phyloP scores from a whole-genome alignment of 2,113 vertebrate species.

The Sander vitreus region DNA sequence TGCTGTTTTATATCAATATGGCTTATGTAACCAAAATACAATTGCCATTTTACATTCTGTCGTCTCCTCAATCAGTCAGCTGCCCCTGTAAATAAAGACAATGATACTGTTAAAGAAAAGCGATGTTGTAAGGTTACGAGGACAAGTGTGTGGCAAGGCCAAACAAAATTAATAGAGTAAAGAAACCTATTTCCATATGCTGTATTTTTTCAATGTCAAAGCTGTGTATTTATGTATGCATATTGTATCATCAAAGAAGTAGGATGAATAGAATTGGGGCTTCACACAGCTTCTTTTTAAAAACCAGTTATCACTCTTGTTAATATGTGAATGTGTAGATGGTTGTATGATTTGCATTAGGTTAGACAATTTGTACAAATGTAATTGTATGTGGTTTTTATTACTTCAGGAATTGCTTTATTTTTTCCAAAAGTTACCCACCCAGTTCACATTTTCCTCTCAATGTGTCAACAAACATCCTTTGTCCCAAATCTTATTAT shows the following conservation, averaged over 20 bases:
- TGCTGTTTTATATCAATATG: not conserved
- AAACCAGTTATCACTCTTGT: conserved; percentile 36
- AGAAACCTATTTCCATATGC: conserved; percentile 58
- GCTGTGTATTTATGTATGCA: conserved; percentile 49
- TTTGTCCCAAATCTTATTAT: conserved; percentile 2
- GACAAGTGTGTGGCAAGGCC: conserved; percentile 9
- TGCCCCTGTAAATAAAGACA: conserved; percentile 39
- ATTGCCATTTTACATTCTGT: not conserved
- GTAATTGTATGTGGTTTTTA: conserved; percentile 45
- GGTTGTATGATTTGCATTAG: conserved; percentile 57
- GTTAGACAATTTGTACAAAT: conserved; percentile 55
- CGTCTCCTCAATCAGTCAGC: not conserved
- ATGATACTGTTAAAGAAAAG: conserved; percentile 23
- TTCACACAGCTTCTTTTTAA: conserved; percentile 25
- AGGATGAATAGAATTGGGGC: conserved; percentile 40
- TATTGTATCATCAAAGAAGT: conserved; percentile 47
- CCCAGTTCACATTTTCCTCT: not conserved
- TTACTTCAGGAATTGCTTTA: conserved; percentile 40
- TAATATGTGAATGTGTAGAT: conserved; percentile 54
- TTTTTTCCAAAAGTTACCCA: conserved; percentile 29
- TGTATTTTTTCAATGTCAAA: conserved; percentile 67
- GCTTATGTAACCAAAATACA: conserved; percentile 16
- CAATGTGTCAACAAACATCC: not conserved
- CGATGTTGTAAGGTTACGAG: not conserved
- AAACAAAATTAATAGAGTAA: conserved; percentile 17